Base-by-base conservation (phyloP, 1,140 invertebrate species). In the Periplaneta americana region DNA sequence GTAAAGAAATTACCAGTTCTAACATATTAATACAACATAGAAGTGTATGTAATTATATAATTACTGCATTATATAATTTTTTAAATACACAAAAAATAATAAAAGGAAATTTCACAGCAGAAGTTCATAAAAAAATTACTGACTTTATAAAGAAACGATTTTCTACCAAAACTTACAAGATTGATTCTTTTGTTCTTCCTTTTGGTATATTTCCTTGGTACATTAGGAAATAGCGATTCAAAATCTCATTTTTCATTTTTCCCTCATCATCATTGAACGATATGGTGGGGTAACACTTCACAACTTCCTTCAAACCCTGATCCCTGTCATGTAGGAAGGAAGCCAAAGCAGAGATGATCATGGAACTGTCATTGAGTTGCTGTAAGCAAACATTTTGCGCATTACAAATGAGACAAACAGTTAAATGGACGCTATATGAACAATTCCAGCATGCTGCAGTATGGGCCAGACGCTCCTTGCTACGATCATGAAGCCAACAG, bases 141-240 rank as follows among this genome's bases (percentile, higher is more conserved):
- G n/a, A n/a, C n/a, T n/a, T n/a, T n/a, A n/a, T n/a, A n/a, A n/a
- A n/a, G n/a, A n/a, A n/a, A n/a, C n/a, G n/a, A n/a, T n/a, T n/a
- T n/a, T n/a, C n/a, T n/a, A 78, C n/a, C 22, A 33, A 78, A 80
- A 91, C 92, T 92, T 88, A 95, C 94, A 89, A 87, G 83, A 95
- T 90, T 18, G 90, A 87, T 82, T 94, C 89, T 82, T 92, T 90
- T 31, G 91, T 89, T 82, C 88, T 88, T 39, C 89, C 86, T 84
- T 91, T 88, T 4, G 90, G 89, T 15, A 90, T 85, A 74, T 88
- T 85, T 18, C 93, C 92, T 85, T 93, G 91, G 86, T 92, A 94
- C 97, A 99, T 99, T 0, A 99, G 86, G 86, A 96, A 98, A 88
- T 99, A 99, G 88, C 96, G 97, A 87, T 99, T 99, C 84, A 97